Percentiles rank a stretch among this genome's conserved stretches.
phyloP scores from a whole-genome alignment of 2,888 invertebrate genomes.

The Ochropacha duplaris region DNA sequence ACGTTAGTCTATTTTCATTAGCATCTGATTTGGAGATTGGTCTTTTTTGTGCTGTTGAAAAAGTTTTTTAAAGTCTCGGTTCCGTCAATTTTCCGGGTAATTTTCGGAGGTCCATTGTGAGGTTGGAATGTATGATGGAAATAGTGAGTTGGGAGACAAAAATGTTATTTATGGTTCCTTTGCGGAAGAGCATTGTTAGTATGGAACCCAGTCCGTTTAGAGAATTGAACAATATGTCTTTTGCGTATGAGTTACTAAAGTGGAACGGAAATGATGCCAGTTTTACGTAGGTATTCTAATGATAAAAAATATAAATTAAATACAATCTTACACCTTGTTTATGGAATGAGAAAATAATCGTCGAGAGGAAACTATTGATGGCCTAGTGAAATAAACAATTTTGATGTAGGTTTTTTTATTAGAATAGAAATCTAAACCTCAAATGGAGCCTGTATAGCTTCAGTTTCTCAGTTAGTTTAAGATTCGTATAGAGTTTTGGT shows the following conservation, averaged over 20 bases:
- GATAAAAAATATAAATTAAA: too few relatives aligned
- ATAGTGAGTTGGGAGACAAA: conserved; percentile 49
- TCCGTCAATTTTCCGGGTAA: conserved; percentile 59
- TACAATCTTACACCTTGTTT: too few relatives aligned
- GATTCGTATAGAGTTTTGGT: too few relatives aligned
- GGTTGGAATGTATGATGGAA: conserved; percentile 60
- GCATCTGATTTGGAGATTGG: conserved; percentile 35
- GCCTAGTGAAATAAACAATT: too few relatives aligned
- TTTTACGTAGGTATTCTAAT: too few relatives aligned
- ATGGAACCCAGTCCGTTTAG: too few relatives aligned
- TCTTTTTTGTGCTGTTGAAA: conserved; percentile 26
- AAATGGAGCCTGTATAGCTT: too few relatives aligned
- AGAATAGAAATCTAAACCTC: too few relatives aligned
- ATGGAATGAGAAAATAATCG: too few relatives aligned
- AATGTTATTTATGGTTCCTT: conserved; percentile 53
- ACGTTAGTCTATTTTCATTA: conserved; percentile 39
- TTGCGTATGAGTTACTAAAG: not conserved
- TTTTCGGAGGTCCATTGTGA: conserved; percentile 57
- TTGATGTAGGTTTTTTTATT: too few relatives aligned
- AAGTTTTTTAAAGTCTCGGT: conserved; percentile 59
- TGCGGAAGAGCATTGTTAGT: not conserved
- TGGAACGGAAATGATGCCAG: not conserved
- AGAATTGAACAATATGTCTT: not conserved
- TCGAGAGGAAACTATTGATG: too few relatives aligned
- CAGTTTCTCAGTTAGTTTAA: too few relatives aligned